Conservation (phyloP, 2,797 vertebrate species). For the Acestrorhynchus altus region DNA sequence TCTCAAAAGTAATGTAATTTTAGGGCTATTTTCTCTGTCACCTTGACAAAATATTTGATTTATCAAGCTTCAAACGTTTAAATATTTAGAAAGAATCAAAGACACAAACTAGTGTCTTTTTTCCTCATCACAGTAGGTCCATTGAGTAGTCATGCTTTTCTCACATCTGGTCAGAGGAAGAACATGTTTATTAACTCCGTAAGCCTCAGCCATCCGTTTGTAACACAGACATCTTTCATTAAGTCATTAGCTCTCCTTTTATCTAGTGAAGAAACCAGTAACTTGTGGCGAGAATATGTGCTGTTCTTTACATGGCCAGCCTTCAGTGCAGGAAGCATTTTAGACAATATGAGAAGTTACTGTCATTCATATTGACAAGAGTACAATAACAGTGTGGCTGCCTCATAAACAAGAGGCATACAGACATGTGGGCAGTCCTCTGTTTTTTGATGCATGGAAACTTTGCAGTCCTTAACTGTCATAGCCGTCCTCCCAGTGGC, state of each 20-base stretch:
- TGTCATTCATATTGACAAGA: constrained; percentile 73
- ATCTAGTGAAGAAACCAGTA: constrained; percentile 6
- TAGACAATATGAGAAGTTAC: constrained; percentile 2
- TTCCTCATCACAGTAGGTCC: background rate
- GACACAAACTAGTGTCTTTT: background rate
- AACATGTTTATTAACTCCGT: background rate
- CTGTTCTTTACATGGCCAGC: background rate
- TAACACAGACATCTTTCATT: background rate
- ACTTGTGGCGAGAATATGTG: background rate
- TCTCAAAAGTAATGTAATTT: too few species aligned
- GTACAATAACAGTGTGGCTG: constrained; percentile 73
- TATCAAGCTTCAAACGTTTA: too few species aligned
- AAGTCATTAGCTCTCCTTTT: constrained; percentile 1
- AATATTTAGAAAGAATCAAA: too few species aligned
- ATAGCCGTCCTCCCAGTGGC: constrained; percentile 71
- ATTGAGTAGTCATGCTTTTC: background rate
- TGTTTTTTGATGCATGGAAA: constrained; percentile 76
- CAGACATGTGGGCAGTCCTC: constrained; percentile 69
- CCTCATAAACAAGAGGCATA: constrained; percentile 74
- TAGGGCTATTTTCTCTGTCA: too few species aligned
- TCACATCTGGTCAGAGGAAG: background rate
- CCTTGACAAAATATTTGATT: too few species aligned
- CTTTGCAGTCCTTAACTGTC: constrained; percentile 74
- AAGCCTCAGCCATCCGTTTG: background rate
- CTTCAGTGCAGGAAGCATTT: background rate